Conservation (phyloP, 2,797 vertebrate species). For the Eospalax fontanierii region DNA sequence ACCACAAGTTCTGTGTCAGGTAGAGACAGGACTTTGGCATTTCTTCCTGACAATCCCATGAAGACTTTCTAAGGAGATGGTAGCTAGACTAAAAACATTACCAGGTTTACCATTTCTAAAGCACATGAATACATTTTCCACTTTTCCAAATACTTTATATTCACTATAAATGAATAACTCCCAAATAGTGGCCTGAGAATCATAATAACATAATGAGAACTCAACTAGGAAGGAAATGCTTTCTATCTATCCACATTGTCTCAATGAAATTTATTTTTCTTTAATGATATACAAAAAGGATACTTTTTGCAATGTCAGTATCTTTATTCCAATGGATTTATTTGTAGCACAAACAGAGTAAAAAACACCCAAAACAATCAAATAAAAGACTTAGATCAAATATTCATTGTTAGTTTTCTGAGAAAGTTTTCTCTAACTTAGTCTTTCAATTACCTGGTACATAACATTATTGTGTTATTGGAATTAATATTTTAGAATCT, state of each 20-base stretch:
- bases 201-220: neutral
- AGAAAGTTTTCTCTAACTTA: neutral
- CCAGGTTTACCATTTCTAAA: neutral
- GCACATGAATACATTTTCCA: neutral
- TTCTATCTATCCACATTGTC: neutral
- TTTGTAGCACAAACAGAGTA: neutral
- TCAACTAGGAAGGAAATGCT: neutral
- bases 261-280: neutral
- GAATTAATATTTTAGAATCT: neutral
- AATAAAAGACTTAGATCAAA: neutral
- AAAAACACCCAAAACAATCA: neutral
- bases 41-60: rapidly evolving
- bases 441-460: neutral
- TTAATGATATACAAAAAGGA: neutral
- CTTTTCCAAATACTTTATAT: neutral
- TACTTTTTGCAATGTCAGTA: neutral
- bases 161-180: neutral
- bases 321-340: neutral
- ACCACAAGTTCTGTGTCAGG: neutral
- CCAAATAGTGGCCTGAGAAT: neutral
- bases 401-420: neutral
- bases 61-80: neutral
- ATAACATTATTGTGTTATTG: too few species aligned
- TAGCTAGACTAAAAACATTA: neutral
- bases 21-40: neutral